Conservation (phyloP, 1,140 invertebrate genomes). For the Cotesia glomerata region DNA sequence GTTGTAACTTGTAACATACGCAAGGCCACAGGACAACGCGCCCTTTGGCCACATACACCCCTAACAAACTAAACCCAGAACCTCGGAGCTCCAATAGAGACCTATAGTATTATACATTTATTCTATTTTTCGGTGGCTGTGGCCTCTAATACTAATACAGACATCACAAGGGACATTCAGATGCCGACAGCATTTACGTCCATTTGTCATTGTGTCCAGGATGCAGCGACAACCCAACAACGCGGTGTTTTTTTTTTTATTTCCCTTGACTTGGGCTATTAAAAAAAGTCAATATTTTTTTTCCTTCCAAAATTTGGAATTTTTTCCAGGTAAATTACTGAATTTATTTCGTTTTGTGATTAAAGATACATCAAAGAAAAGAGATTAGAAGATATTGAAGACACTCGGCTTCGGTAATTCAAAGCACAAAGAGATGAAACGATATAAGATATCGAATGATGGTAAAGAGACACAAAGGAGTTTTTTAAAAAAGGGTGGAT, state of each 20-base stretch:
- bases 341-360: no score
- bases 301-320: no score
- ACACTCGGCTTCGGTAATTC: no score
- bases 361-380: no score
- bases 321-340: no score
- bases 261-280: background rate
- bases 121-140: background rate
- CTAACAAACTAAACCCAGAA: conserved; percentile 26
- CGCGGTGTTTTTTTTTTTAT: background rate
- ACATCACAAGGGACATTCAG: conserved; percentile 46
- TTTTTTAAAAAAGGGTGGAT: background rate
- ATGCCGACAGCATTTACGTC: background rate
- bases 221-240: background rate
- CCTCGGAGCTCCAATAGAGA: conserved; percentile 16
- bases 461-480: conserved; percentile 26
- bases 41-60: no score
- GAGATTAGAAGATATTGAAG: no score
- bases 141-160: conserved; percentile 33
- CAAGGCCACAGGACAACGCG: conserved; percentile 34
- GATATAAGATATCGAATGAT: conserved; percentile 9
- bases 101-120: background rate
- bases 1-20: conserved; percentile 28
- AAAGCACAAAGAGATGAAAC: background rate
- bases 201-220: background rate
- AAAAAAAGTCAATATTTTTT: no score